These are phyloP conservation scores for Willisornis vidua DNA, from an alignment of 2,113 vertebrate genomes.

Conservation along the genomic window DNA sequence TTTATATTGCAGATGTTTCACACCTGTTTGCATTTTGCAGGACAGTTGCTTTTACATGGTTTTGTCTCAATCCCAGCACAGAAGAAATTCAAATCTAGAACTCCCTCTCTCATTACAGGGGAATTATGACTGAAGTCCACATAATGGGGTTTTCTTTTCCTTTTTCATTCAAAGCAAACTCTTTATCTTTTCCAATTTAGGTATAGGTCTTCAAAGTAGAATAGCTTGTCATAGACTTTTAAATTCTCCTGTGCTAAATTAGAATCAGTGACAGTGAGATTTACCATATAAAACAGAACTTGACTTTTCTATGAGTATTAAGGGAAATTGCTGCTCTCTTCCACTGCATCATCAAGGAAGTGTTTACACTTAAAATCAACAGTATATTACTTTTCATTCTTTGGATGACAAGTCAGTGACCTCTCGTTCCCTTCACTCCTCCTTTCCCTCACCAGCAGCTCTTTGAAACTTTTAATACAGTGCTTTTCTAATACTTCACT, in stretches of 20 bases:
- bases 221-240: background rate
- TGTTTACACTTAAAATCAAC: background rate
- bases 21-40: background rate
- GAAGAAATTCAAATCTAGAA: background rate
- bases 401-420: background rate
- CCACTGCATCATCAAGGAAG: background rate
- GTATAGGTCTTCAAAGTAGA: background rate
- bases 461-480: background rate
- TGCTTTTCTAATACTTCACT: background rate
- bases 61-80: background rate
- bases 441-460: background rate
- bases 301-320: background rate
- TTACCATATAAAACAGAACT: background rate
- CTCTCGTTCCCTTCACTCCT: background rate
- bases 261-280: background rate
- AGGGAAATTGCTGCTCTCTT: background rate
- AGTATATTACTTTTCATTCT: background rate
- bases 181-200: background rate
- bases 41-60: background rate
- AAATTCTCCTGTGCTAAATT: background rate
- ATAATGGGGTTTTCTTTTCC: background rate
- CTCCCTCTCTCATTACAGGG: background rate
- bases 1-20: background rate
- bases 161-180: background rate
- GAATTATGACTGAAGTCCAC: background rate